phyloP scores from a whole-genome alignment of 2,113 vertebrate species.

The Petrocephalus zakoni region DNA sequence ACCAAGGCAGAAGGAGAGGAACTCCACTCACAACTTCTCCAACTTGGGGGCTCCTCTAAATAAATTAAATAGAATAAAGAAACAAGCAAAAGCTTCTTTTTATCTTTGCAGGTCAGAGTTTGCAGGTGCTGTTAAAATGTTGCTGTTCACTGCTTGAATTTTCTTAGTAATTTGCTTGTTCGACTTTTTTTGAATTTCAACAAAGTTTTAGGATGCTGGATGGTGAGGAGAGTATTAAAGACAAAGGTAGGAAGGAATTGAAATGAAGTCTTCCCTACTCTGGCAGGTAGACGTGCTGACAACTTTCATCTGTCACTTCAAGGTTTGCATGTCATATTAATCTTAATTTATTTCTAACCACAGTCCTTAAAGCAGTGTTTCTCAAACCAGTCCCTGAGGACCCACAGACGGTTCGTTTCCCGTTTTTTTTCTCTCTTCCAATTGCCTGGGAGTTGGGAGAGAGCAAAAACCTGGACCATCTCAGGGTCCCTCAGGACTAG shows the following conservation, averaged over 20 bases:
- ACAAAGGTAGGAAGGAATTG: neutral
- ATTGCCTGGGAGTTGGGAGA: too few relatives aligned
- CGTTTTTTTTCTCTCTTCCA: too few relatives aligned
- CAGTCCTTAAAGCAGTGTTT: neutral
- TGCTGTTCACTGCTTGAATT: neutral
- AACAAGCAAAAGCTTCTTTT: neutral
- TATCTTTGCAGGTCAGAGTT: neutral
- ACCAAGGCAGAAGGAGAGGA: neutral
- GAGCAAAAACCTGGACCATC: too few relatives aligned
- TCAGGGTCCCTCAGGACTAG: too few relatives aligned
- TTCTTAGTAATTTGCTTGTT: neutral
- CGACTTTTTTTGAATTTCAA: neutral
- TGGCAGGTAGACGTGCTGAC: neutral
- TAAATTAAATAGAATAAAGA: neutral
- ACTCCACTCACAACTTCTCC: neutral
- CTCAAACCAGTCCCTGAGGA: too few relatives aligned
- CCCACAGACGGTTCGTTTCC: too few relatives aligned
- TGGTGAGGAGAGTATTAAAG: neutral
- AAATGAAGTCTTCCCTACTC: neutral
- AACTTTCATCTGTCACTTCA: neutral
- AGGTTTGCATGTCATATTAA: neutral
- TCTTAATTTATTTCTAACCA: neutral
- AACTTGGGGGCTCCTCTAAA: neutral
- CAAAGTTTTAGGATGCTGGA: neutral
- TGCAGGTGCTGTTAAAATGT: neutral